These are phyloP conservation scores for Plagodis dolabraria DNA, from an alignment of 2,888 invertebrate genomes.

Conservation along the genomic window DNA sequence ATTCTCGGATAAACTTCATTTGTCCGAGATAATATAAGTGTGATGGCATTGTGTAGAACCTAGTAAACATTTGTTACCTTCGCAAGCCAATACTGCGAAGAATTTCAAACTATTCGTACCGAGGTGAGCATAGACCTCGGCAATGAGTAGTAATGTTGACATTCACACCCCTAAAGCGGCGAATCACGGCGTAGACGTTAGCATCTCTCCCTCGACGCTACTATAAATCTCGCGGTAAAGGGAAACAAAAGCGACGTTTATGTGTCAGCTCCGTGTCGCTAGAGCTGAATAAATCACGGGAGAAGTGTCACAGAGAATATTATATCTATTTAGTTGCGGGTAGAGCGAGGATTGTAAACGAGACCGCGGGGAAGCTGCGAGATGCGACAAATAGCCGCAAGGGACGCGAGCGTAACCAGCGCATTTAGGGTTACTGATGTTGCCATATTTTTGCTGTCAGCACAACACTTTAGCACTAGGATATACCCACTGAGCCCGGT, in stretches of 20 bases:
- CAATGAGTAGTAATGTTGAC: conserved; percentile 9
- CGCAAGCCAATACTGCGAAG: background rate
- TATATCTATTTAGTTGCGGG: conserved; percentile 30
- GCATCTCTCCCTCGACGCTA: conserved; percentile 40
- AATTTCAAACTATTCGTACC: background rate
- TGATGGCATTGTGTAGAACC: too few species aligned
- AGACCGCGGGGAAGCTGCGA: conserved; percentile 60
- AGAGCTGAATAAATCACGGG: conserved; percentile 74
- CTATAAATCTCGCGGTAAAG: conserved; percentile 69
- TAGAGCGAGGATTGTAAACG: conserved; percentile 48
- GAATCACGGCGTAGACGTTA: conserved; percentile 30
- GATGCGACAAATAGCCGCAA: conserved; percentile 72
- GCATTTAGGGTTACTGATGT: conserved; percentile 35
- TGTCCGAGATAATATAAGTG: too few species aligned
- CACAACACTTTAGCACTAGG: background rate
- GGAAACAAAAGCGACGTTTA: conserved; percentile 82
- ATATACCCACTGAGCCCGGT: too few species aligned
- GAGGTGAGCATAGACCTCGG: too few species aligned
- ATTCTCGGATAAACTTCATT: too few species aligned
- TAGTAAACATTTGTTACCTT: too few species aligned
- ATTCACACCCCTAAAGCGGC: conserved; percentile 11
- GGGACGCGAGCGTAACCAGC: conserved; percentile 53
- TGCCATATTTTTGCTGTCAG: conserved; percentile 18
- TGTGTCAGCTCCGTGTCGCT: conserved; percentile 74
- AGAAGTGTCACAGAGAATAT: conserved; percentile 47